Percentiles rank a stretch among this genome's conserved stretches.
Evolutionary conservation across 1,140 invertebrate species (phyloP).

Genomic region (Colletes latitarsis): DNA sequence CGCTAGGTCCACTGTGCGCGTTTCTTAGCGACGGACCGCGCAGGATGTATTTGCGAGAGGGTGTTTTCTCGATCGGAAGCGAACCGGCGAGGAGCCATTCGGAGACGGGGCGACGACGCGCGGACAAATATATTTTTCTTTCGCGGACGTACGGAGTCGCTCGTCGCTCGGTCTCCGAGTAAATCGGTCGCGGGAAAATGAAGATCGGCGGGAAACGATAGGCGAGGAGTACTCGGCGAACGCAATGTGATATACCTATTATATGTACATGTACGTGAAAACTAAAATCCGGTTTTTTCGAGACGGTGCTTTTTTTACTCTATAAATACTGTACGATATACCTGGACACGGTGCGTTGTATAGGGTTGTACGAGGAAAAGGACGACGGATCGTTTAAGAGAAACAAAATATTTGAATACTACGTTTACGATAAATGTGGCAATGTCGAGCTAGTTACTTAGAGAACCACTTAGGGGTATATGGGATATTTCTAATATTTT

Average conservation of each 20-base stretch:
- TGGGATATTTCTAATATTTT: constrained; percentile 75
- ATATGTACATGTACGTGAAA: constrained; percentile 63
- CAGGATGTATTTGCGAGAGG: no score
- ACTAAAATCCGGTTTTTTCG: constrained; percentile 70
- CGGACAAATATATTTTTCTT: constrained; percentile 38
- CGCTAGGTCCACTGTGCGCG: no score
- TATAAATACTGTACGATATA: constrained; percentile 76
- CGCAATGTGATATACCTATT: constrained; percentile 66
- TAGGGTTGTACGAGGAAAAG: constrained; percentile 71
- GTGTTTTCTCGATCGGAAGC: neutral
- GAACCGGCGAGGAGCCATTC: neutral
- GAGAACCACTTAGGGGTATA: constrained; percentile 75
- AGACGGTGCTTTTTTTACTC: constrained; percentile 78
- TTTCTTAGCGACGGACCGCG: no score
- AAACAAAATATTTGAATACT: constrained; percentile 64
- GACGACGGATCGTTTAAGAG: constrained; percentile 18
- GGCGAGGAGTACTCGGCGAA: constrained; percentile 47
- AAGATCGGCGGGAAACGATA: constrained; percentile 16
- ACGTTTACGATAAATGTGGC: constrained; percentile 75
- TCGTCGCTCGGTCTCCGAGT: constrained; percentile 3
- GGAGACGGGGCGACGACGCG: constrained; percentile 8
- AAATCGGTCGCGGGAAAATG: neutral
- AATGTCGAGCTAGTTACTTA: constrained; percentile 79
- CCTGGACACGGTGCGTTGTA: constrained; percentile 67
- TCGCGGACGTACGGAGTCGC: constrained; percentile 4